These are phyloP conservation scores for Gobiocypris rarus DNA, from an alignment of 2,113 vertebrate species.

Conservation along the genomic window DNA sequence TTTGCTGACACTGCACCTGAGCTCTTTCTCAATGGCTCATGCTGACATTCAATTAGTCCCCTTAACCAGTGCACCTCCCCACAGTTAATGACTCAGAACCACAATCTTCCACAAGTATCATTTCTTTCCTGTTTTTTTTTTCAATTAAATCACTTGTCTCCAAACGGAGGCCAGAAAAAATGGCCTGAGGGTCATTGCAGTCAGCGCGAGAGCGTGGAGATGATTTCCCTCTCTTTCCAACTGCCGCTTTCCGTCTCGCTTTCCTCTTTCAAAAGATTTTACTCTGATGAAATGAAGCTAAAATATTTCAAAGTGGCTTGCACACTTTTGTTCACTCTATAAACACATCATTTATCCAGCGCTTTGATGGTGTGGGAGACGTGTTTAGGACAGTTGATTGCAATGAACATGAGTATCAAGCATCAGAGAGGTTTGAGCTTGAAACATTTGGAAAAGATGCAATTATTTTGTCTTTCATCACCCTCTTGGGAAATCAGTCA, in stretches of 20 bases:
- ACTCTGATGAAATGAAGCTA: constrained; percentile 30
- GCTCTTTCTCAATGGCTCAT: constrained; percentile 58
- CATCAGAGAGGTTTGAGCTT: constrained; percentile 2
- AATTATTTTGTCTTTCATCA: constrained; percentile 19
- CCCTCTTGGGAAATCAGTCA: background rate
- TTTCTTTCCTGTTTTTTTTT: constrained; percentile 59
- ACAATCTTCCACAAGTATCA: constrained; percentile 48
- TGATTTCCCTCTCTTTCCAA: constrained; percentile 44
- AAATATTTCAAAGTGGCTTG: constrained; percentile 15
- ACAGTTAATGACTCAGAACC: constrained; percentile 67
- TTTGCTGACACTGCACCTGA: constrained; percentile 66
- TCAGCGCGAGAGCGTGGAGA: constrained; percentile 63
- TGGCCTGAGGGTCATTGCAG: constrained; percentile 68
- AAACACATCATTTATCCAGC: constrained; percentile 21
- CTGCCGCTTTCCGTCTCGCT: background rate
- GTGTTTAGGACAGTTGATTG: constrained; percentile 38
- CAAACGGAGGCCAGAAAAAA: constrained; percentile 60
- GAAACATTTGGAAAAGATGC: constrained; percentile 8
- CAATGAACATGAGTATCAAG: constrained; percentile 10
- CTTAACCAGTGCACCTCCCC: constrained; percentile 65
- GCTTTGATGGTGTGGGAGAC: constrained; percentile 22
- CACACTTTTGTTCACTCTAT: constrained; percentile 17
- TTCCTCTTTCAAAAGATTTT: background rate
- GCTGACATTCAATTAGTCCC: constrained; percentile 74
- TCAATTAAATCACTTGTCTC: constrained; percentile 65